Base-by-base conservation (phyloP, 2,797 vertebrate species). In the Sciaenops ocellatus region DNA sequence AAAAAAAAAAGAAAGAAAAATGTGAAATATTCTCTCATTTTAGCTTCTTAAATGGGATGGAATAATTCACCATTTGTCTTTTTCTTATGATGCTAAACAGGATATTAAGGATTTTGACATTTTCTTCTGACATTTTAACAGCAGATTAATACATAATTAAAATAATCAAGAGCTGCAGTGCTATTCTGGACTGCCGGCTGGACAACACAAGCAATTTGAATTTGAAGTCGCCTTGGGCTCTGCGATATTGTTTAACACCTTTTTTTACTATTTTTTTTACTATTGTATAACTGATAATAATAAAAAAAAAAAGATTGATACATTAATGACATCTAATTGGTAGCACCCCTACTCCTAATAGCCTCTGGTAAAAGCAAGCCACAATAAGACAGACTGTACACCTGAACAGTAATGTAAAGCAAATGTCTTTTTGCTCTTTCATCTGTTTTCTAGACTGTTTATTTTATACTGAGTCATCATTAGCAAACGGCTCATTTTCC, bases 401-500 rank as follows among this genome's bases (percentile, higher is more conserved):
- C 3, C 41, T 61, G 41, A 76, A 6, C 1, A 26, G 5, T 41
- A 16, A 76, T 51, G 30, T 30, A 28, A 9, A 41, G 28, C 11
- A 34, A 46, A 76, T 16, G 15, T 7, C 12, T 41, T 44, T 17
- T n/a, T 38, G 7, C 1, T 6, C 24, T 18, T 47, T 62, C 24
- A 57, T 59, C 46, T 22, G 0, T 55, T 55, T 10, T 54, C 56
- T n/a, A 13, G 2, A 8, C 4, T 16, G 9, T 24, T 55, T 60
- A 41, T 60, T 51, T 74, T 47, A 18, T 20, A 64, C 17, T 11
- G 24, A 24, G 13, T 47, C 26, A 63, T 59, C 0, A 60, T 48
- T 60, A n/a, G 5, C n/a, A 59, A 38, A 73, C 15, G 64, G 26
- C 26, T n/a, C 1, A 61, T 69, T 56, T 60, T 63, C 30, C 41